phyloP scores from a whole-genome alignment of 2,888 invertebrate species.

The Plebejus argus region DNA sequence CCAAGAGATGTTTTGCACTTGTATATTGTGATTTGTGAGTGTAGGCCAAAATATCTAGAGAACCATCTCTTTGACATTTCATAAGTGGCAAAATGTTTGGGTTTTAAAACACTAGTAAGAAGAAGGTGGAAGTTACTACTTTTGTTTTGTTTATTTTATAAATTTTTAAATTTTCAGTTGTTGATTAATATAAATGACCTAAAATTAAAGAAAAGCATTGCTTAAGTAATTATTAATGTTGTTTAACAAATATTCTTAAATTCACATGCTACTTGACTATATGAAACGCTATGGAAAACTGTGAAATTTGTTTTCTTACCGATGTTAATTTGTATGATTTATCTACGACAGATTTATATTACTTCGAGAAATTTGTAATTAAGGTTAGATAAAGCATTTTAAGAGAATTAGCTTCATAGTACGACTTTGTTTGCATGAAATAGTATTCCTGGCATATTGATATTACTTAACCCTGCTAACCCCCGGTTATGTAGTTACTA shows the following conservation, averaged over 20 bases:
- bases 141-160: too few relatives aligned
- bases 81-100: too few relatives aligned
- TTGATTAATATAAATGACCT: too few relatives aligned
- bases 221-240: background rate
- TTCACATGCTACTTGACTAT: background rate
- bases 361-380: constrained; percentile 7
- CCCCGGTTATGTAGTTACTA: background rate
- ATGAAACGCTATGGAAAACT: background rate
- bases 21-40: too few relatives aligned
- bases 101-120: too few relatives aligned
- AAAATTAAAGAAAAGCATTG: background rate
- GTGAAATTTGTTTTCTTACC: constrained; percentile 15
- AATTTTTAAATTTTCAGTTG: too few relatives aligned
- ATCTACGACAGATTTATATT: background rate
- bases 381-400: background rate
- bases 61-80: too few relatives aligned
- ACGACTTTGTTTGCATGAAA: background rate
- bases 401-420: background rate
- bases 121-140: too few relatives aligned
- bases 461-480: background rate
- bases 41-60: too few relatives aligned
- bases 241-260: background rate
- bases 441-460: background rate
- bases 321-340: constrained; percentile 1
- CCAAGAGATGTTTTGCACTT: too few relatives aligned